Evolutionary conservation across 1,140 invertebrate species (phyloP).

Genomic region (Cotesia chilonis): DNA sequence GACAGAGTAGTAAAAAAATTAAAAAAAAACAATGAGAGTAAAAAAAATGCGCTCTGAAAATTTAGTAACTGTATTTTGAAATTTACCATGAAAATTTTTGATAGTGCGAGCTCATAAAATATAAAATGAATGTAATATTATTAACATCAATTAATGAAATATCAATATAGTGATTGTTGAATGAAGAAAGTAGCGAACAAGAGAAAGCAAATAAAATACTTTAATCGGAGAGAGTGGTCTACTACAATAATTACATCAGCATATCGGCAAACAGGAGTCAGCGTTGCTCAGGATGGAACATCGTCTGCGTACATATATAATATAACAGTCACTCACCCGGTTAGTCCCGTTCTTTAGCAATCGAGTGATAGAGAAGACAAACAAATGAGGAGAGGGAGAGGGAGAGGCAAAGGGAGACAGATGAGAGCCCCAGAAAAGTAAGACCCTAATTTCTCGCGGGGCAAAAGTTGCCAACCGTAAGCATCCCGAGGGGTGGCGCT

Average conservation of each 20-base stretch:
- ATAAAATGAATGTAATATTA: background rate
- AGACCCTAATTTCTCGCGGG: conserved; percentile 65
- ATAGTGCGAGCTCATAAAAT: background rate
- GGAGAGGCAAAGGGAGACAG: conserved; percentile 18
- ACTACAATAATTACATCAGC: conserved; percentile 68
- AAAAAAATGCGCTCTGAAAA: too few species aligned
- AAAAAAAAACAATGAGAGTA: too few species aligned
- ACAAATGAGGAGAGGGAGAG: conserved; percentile 1
- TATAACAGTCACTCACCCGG: conserved; percentile 2
- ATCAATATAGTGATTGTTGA: too few species aligned
- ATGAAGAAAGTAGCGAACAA: too few species aligned
- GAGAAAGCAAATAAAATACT: conserved; percentile 2
- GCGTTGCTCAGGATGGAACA: conserved; percentile 44
- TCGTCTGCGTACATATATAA: conserved; percentile 32
- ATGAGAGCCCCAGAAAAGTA: conserved; percentile 50
- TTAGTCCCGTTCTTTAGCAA: conserved; percentile 19
- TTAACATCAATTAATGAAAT: too few species aligned
- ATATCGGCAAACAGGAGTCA: conserved; percentile 65
- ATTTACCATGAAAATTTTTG: too few species aligned
- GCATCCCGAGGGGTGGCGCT: conserved; percentile 46
- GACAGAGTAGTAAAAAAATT: too few species aligned
- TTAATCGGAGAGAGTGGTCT: conserved; percentile 31
- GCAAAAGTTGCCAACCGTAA: conserved; percentile 63
- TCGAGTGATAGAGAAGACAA: background rate
- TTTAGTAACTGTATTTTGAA: too few species aligned